Evolutionary conservation across 2,113 vertebrate genomes (phyloP), one percentile per base, ranked within the genome.

Genomic region (Colossoma macropomum): DNA sequence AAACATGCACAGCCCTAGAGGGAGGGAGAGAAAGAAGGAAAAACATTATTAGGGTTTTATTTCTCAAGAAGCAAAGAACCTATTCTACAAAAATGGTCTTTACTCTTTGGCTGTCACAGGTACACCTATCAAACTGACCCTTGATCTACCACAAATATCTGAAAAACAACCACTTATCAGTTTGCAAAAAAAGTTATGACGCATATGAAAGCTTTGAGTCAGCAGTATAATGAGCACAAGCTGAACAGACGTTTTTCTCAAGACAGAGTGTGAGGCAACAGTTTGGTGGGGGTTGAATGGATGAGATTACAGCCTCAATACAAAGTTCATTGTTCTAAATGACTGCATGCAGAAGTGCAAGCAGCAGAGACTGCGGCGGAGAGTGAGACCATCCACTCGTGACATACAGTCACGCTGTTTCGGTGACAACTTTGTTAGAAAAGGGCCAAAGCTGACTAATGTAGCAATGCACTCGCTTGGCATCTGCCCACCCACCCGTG

Each of bases 381-480:
- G 11, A 28, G 25, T 25, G 50, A 66, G 12, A 52, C 56, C 65
- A 62, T 59, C 10, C 38, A 71, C 9, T 59, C 38, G 48, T 21
- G 70, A 79, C 52, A 21, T 54, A 76, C 28, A 32, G 66, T 69
- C 52, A 30, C 48, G 50, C n/a, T 34, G 63, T 27, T 65, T 66
- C 52, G 16, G 54, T 8, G 21, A 9, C 52, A 79, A 48, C 48
- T 19, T 60, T 34, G 32, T 4, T 21, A 19, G 17, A 62, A 52
- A 50, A 75, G 45, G 63, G 25, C n/a, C 50, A 30, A 9, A 12
- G 9, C 27, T 45, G 19, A 63, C 16, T 73, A 32, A 68, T 23
- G 54, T 60, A 60, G 63, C 85, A 83, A 90, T 89, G 88, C 89
- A 87, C 87, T 83, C 88, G 82, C 80, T 84, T 62, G 32, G 48